Percentiles rank a stretch among this genome's conserved stretches.
These are phyloP conservation scores for Tetanocera ferruginea DNA, from an alignment of 2,888 invertebrate genomes.

Conservation along the genomic window DNA sequence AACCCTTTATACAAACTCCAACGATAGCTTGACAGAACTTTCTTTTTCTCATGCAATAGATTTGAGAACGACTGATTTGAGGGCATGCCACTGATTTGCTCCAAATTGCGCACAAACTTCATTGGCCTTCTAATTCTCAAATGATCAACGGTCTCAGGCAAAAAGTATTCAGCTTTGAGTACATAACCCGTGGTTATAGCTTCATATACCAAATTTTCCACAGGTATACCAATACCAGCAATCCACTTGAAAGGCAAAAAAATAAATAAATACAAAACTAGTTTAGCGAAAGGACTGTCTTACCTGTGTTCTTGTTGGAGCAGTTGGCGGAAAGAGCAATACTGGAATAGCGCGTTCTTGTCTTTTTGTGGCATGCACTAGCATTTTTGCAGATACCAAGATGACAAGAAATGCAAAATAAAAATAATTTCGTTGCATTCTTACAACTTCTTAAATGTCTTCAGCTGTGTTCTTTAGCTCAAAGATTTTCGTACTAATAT, in stretches of 20 bases:
- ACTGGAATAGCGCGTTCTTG: slow-evolving; percentile 48
- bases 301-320: slow-evolving; percentile 66
- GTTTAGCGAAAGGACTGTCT: neutral
- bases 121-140: slow-evolving; percentile 53
- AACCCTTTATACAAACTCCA: slow-evolving; percentile 63
- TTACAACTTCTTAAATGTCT: neutral
- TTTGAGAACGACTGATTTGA: slow-evolving; percentile 36
- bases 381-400: neutral
- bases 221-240: slow-evolving; percentile 66
- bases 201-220: slow-evolving; percentile 62
- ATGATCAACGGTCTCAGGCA: slow-evolving; percentile 58
- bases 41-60: slow-evolving; percentile 48
- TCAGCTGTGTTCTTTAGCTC: neutral
- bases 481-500: neutral
- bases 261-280: neutral
- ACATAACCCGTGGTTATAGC: slow-evolving; percentile 67
- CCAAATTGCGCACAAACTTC: slow-evolving; percentile 44
- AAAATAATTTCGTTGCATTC: neutral
- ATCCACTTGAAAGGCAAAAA: slow-evolving; percentile 57
- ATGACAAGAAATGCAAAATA: neutral
- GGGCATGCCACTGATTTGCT: neutral
- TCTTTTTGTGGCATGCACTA: neutral
- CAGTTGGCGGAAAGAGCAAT: slow-evolving; percentile 64
- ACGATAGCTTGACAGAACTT: slow-evolving; percentile 56
- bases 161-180: slow-evolving; percentile 64